Evolutionary conservation across 2,797 vertebrate species (phyloP).

Genomic region (Cossypha caffra): DNA sequence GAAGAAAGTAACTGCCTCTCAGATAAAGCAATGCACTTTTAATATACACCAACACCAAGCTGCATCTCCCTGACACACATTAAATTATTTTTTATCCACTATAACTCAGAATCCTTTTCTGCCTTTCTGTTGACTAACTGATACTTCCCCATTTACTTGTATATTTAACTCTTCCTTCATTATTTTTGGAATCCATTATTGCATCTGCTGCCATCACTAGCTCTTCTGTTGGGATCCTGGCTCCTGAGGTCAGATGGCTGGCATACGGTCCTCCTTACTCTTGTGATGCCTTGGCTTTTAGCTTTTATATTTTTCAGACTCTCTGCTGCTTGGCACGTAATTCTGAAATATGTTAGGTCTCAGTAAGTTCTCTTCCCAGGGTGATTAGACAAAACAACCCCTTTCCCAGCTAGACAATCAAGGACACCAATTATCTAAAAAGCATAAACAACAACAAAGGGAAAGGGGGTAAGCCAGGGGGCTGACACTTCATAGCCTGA

Average conservation of each 20-base stretch:
- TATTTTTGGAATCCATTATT: not conserved
- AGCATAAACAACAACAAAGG: no score
- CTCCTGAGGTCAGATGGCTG: not conserved
- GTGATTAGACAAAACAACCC: no score
- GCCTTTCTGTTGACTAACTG: not conserved
- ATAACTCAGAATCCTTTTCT: not conserved
- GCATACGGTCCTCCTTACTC: rapidly evolving
- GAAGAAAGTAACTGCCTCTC: not conserved
- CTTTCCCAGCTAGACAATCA: no score
- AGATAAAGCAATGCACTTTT: not conserved
- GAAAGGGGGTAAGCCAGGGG: no score
- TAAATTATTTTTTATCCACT: not conserved
- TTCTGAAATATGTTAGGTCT: no score
- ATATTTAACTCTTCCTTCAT: not conserved
- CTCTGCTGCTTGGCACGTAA: no score
- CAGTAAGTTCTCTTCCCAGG: no score
- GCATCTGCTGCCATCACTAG: not conserved
- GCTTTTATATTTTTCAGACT: no score
- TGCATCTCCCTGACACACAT: not conserved
- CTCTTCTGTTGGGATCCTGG: not conserved
- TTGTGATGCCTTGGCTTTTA: no score
- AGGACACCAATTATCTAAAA: no score
- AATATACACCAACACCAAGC: rapidly evolving
- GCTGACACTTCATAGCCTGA: no score
- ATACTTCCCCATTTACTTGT: not conserved